These are phyloP conservation scores for Tiliqua scincoides DNA, from an alignment of 2,113 vertebrate species.

Conservation along the genomic window DNA sequence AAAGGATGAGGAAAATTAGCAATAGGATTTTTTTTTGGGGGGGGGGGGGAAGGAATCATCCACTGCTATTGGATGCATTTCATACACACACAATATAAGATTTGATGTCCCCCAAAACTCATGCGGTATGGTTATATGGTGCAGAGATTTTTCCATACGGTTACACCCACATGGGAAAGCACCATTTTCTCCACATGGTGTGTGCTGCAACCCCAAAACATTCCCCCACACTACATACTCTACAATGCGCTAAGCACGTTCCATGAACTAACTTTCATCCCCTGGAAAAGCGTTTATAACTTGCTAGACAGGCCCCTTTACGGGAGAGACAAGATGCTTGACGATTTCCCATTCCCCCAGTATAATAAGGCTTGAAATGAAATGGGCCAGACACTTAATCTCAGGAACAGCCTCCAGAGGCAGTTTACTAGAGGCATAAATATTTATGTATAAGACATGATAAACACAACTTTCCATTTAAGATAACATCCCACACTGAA, in stretches of 20 bases:
- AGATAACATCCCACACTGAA: not conserved
- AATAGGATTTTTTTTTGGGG: not conserved
- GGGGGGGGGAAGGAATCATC: not conserved
- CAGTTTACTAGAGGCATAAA: not conserved
- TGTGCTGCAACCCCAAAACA: not conserved
- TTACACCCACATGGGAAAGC: not conserved
- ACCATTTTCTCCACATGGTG: not conserved
- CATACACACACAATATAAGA: not conserved
- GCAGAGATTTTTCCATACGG: not conserved
- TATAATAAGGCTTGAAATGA: not conserved
- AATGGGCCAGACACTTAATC: not conserved
- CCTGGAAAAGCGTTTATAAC: not conserved
- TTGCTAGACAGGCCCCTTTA: not conserved
- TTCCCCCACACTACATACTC: not conserved
- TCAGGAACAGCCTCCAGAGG: not conserved
- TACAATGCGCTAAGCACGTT: not conserved
- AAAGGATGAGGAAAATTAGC: not conserved
- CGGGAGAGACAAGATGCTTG: not conserved
- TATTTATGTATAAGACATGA: not conserved
- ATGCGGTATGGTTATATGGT: not conserved
- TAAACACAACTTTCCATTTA: not conserved
- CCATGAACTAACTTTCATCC: not conserved
- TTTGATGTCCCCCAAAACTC: not conserved
- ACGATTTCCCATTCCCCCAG: not conserved
- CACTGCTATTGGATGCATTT: too few species aligned